phyloP scores from a whole-genome alignment of 2,113 vertebrate genomes.

The Hylia prasina region DNA sequence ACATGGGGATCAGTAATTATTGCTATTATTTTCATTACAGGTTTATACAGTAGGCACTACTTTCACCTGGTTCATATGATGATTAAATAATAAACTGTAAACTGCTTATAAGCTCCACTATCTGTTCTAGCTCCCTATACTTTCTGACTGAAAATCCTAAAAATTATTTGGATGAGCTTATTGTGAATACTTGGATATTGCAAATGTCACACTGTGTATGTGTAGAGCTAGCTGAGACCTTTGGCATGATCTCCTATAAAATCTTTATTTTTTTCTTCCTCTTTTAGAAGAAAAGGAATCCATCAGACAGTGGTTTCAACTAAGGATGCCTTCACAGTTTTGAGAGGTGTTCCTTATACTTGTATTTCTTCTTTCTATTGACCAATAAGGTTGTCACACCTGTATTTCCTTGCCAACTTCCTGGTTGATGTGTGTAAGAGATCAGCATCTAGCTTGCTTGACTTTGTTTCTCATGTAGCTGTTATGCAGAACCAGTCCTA shows the following conservation, averaged over 20 bases:
- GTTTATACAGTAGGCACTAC: not conserved
- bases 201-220: not conserved
- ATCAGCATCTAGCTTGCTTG: not conserved
- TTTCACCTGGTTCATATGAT: not conserved
- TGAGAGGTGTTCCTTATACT: not conserved
- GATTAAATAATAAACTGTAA: not conserved
- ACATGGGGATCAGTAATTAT: not conserved
- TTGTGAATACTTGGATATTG: not conserved
- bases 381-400: not conserved
- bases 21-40: not conserved
- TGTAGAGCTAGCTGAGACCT: not conserved
- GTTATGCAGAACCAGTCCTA: not conserved
- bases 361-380: not conserved
- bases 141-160: not conserved
- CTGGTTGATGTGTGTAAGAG: not conserved
- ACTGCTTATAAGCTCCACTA: not conserved
- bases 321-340: not conserved
- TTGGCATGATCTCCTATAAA: not conserved
- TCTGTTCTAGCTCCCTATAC: not conserved
- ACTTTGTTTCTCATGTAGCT: not conserved
- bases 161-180: not conserved
- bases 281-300: not conserved
- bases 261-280: not conserved
- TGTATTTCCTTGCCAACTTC: conserved; percentile 5
- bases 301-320: not conserved